Base-by-base conservation (phyloP, 2,113 vertebrate species). In the Apistogramma diplotaenia region DNA sequence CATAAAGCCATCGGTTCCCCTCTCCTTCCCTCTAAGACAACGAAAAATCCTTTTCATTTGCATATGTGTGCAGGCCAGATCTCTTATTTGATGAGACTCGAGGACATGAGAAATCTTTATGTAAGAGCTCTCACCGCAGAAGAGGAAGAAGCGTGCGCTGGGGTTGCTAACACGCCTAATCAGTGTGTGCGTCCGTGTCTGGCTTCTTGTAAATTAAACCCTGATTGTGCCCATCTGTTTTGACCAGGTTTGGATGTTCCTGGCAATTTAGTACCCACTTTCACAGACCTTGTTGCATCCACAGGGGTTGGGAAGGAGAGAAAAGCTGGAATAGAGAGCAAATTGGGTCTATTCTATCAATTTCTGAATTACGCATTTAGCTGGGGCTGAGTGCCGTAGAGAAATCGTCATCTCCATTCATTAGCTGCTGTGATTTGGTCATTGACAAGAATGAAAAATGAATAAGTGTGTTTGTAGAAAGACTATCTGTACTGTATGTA, bases 311-410 rank as follows among this genome's bases (percentile, higher is more conserved):
- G 49, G 25, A 76, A 15, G 25, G 25, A 51, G 27, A 65, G 10
- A 54, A 54, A 43, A 40, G 70, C 33, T 61, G 16, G 78, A 78
- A 77, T n/a, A 35, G 53, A 76, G 73, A 74, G 58, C 6, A 43
- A 81, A 88, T 82, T 82, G 76, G 85, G 54, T 83, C 62, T 86
- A 81, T 93, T 88, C 87, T 82, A 82, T 93, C 85, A 77, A 72
- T 90, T 91, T 90, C 59, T 80, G 85, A 92, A 93, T 94, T 49
- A 92, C 80, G 93, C 54, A 88, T 94, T 93, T 88, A 85, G 60
- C 79, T 35, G 51, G 49, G 83, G 77, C 76, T 40, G 74, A 80
- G 81, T 78, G 53, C 43, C 18, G n/a, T 85, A 18, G 49, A 86
- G 86, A 89, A 75, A 25, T 58, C 57, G 75, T 84, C 83, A 80